Evolutionary conservation across 2,888 invertebrate genomes (phyloP), one percentile per base, ranked within the genome.

Genomic region (Sarcophaga rosellei): DNA sequence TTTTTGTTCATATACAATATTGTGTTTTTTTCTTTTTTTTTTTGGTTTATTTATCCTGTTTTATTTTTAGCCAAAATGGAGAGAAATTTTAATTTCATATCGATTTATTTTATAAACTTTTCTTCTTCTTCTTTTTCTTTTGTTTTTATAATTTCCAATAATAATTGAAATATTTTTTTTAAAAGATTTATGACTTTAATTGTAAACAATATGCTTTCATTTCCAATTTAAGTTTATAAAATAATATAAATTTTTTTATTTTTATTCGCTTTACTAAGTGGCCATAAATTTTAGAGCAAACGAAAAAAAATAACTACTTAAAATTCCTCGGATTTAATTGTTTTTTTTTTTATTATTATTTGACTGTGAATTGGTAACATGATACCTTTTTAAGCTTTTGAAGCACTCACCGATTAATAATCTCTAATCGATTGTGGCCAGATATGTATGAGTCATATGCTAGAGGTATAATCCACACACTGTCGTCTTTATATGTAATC

Each of bases 111-210:
- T 53, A 53, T 4, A 15, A 53, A 53, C 1, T 53, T 53, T 53
- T 35, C 25, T 25, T 25, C 25, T 35, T 0, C 70, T 70, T 63
- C 23, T 62, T 78, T 63, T 17, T 20, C n/a, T 47, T 15, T 59
- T 59, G 11, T 45, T 72, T 44, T 62, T 21, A 21, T 44, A 61
- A 61, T 45, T 61, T 73, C 62, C 61, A 61, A 23, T 73, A 62
- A 21, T 45, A 62, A 73, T 73, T 73, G 15, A 59, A 73, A 73
- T 73, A 73, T 21, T 62, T 73, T 73, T 61, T 35, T 61, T 20
- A n/a, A 44, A 59, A 59, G 20, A 72, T 72, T 72, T 59, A 59
- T 72, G 59, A 11, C 11, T 72, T 72, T 61, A 59, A 59, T 44
- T 59, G 35, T 59, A 72, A 72, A 70, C 25, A 70, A 70, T 63